phyloP scores from a whole-genome alignment of 2,888 invertebrate genomes.

The Trachelus tabidus region DNA sequence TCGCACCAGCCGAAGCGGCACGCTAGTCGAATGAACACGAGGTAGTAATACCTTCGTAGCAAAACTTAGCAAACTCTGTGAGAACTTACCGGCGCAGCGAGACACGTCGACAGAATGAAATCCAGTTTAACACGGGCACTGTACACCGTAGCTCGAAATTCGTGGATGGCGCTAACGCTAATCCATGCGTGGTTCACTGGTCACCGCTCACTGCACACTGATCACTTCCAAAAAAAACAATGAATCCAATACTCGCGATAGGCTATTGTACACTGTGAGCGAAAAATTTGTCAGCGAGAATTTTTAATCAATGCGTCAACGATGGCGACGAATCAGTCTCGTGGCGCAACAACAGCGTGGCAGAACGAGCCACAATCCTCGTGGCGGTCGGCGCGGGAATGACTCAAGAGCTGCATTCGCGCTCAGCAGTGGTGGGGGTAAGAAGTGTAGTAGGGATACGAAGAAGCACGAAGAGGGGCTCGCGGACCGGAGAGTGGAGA shows the following conservation, averaged over 20 bases:
- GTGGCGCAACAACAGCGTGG: constrained; percentile 44
- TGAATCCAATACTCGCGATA: not conserved
- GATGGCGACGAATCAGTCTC: constrained; percentile 27
- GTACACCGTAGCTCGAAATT: constrained; percentile 1
- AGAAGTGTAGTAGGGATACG: constrained; percentile 11
- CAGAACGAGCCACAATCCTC: constrained; percentile 49
- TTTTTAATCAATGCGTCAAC: constrained; percentile 13
- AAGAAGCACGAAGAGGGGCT: constrained; percentile 7
- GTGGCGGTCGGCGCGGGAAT: constrained; percentile 60
- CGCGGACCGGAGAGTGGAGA: constrained; percentile 11
- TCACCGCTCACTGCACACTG: constrained; percentile 18
- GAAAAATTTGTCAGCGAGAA: not conserved
- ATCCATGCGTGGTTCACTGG: constrained; percentile 33
- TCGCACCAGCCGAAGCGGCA: not conserved
- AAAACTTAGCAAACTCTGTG: not conserved
- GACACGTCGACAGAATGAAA: constrained; percentile 52
- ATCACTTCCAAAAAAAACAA: not conserved
- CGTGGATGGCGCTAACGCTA: constrained; percentile 23
- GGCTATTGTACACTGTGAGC: not conserved
- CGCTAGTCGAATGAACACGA: not conserved
- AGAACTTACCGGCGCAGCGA: constrained; percentile 59
- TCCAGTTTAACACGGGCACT: constrained; percentile 54
- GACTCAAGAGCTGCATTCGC: constrained; percentile 47
- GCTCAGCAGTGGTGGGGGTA: constrained; percentile 29
- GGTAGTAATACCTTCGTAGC: not conserved